Evolutionary conservation across 2,888 invertebrate genomes (phyloP), one percentile per base, ranked within the genome.

Genomic region (Dinocampus coccinellae): DNA sequence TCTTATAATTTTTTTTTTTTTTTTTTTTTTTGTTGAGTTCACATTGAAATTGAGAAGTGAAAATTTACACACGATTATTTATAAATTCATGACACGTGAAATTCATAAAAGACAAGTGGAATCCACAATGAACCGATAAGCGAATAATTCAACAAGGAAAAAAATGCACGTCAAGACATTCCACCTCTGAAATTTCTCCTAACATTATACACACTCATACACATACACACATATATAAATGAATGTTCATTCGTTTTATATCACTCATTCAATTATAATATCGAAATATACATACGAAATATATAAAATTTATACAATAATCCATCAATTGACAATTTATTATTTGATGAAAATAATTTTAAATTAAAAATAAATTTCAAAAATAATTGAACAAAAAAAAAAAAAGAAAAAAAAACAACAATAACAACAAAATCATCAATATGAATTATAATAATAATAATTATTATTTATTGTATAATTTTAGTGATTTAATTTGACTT

Each of bases 81-180:
- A 80, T 70, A 77, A 81, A 47, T 81, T 80, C 81, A 78, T 76
- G 76, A 74, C 73, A 73, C 75, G 73, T 76, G 76, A 69, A 73
- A 75, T 76, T 81, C 78, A 81, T 80, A 82, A 82, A 80, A 79
- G 79, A 79, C 77, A 77, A 76, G 79, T 81, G 81, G 82, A 82
- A 82, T 82, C 77, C 76, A 81, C 82, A 80, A 82, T 83, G 82
- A 80, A 81, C 78, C 79, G 79, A 81, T 82, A 82, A 82, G 79
- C 79, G 80, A 82, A 82, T 82, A 82, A 81, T 77, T 75, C 76
- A 68, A 70, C 75, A 52, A 58, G 69, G 72, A 74, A 74, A 62
- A 69, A 68, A 34, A 52, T 20, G 47, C 22, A 3, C 74, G 69
- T 65, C 69, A 65, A 58, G 62, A 62, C 57, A 36, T 24, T 26